These are phyloP conservation scores for Athalia rosae DNA, from an alignment of 2,888 invertebrate species.

Conservation along the genomic window DNA sequence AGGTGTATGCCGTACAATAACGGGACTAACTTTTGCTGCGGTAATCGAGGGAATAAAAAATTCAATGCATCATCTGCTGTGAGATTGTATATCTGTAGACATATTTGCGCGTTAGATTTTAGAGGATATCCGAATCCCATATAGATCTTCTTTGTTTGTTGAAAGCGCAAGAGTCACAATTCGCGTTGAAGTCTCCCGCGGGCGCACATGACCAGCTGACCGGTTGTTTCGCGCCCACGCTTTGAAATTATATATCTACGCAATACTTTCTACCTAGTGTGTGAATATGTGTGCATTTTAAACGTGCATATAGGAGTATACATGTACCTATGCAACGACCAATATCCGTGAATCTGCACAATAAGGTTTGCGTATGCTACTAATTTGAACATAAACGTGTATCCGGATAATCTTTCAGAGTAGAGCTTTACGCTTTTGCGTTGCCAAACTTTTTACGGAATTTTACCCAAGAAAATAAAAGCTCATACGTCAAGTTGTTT, in stretches of 20 bases:
- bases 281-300: neutral
- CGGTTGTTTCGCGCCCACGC: slow-evolving; percentile 46
- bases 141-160: slow-evolving; percentile 34
- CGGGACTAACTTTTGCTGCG: slow-evolving; percentile 1
- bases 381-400: too few species aligned
- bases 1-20: neutral
- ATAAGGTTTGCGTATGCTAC: too few species aligned
- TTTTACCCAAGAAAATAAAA: too few species aligned
- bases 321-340: neutral
- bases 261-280: slow-evolving; percentile 46
- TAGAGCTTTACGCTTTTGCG: too few species aligned
- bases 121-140: neutral
- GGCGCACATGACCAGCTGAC: slow-evolving; percentile 24
- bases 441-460: too few species aligned
- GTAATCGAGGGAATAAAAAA: neutral
- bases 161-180: slow-evolving; percentile 5
- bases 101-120: neutral
- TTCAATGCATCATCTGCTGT: neutral
- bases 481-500: too few species aligned
- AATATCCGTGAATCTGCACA: too few species aligned
- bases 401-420: too few species aligned
- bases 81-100: neutral
- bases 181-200: slow-evolving; percentile 15
- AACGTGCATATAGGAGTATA: neutral
- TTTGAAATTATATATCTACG: slow-evolving; percentile 46